These are phyloP conservation scores for Asarcornis scutulata DNA, from an alignment of 2,113 vertebrate species.

Conservation along the genomic window DNA sequence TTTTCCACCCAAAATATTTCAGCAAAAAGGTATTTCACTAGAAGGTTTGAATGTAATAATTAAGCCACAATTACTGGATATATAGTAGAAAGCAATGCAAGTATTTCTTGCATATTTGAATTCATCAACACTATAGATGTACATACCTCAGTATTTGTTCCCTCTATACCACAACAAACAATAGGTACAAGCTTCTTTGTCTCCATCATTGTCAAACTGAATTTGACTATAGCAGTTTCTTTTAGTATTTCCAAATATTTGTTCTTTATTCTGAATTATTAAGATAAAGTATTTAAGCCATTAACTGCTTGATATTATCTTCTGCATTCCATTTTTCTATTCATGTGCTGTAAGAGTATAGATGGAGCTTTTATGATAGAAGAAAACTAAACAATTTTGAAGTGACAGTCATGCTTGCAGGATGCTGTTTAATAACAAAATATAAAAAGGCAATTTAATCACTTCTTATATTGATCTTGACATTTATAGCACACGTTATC, in stretches of 20 bases:
- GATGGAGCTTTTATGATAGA: not conserved
- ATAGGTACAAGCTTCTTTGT: not conserved
- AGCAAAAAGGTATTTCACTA: not conserved
- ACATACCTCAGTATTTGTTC: not conserved
- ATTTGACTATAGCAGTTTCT: not conserved
- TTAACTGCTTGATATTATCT: not conserved
- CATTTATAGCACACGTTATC: constrained; percentile 13
- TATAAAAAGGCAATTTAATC: constrained; percentile 32
- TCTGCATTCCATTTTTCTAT: not conserved
- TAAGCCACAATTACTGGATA: not conserved
- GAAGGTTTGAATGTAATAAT: not conserved
- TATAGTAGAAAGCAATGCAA: not conserved
- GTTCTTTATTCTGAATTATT: not conserved
- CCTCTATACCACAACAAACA: not conserved
- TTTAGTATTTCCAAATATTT: not conserved
- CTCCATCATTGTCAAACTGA: not conserved
- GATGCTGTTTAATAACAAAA: constrained; percentile 19
- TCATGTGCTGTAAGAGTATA: not conserved
- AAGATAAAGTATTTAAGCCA: not conserved
- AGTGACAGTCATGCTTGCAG: constrained; percentile 12
- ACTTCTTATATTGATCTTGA: constrained; percentile 48
- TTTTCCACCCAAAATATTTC: not conserved
- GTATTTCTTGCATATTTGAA: not conserved
- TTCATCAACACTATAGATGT: not conserved
- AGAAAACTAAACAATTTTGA: constrained; percentile 42